Evolutionary conservation across 2,113 vertebrate genomes (phyloP).

Genomic region (Semnornis frantzii): DNA sequence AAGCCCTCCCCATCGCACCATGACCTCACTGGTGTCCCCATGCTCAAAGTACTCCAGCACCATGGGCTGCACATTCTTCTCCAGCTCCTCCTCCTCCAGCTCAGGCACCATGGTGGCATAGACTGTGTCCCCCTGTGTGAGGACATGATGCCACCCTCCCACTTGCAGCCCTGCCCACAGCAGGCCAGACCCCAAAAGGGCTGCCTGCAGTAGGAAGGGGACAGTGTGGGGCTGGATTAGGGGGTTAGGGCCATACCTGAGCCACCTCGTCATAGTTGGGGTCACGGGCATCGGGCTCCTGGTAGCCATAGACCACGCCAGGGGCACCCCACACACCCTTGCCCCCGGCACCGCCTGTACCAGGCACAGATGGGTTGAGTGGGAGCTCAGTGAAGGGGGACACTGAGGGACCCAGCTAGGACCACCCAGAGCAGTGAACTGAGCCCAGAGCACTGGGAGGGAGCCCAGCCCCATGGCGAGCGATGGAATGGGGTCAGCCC

Average conservation of each 20-base stretch:
- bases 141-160: not conserved
- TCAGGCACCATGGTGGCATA: slow-evolving; percentile 86
- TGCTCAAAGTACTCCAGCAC: slow-evolving; percentile 89
- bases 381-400: not conserved
- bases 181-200: rapidly evolving
- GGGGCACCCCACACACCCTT: slow-evolving; percentile 91
- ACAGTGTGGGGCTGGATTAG: too few species aligned
- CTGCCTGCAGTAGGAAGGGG: not conserved
- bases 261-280: slow-evolving; percentile 88
- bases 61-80: slow-evolving; percentile 86
- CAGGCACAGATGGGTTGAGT: not conserved
- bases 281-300: slow-evolving; percentile 83
- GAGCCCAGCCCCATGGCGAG: not conserved
- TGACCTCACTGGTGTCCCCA: slow-evolving; percentile 86
- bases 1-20: slow-evolving; percentile 65
- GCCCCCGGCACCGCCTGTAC: slow-evolving; percentile 84
- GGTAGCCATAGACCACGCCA: slow-evolving; percentile 85
- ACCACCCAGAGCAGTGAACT: too few species aligned
- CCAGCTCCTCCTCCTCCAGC: slow-evolving; percentile 82
- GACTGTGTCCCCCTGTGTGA: slow-evolving; percentile 81
- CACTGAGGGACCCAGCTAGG: too few species aligned
- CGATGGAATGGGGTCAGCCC: not conserved
- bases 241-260: slow-evolving; percentile 73
- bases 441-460: too few species aligned
- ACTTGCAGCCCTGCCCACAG: not conserved